Evolutionary conservation across 2,888 invertebrate genomes (phyloP).

Genomic region (Apamea anceps): DNA sequence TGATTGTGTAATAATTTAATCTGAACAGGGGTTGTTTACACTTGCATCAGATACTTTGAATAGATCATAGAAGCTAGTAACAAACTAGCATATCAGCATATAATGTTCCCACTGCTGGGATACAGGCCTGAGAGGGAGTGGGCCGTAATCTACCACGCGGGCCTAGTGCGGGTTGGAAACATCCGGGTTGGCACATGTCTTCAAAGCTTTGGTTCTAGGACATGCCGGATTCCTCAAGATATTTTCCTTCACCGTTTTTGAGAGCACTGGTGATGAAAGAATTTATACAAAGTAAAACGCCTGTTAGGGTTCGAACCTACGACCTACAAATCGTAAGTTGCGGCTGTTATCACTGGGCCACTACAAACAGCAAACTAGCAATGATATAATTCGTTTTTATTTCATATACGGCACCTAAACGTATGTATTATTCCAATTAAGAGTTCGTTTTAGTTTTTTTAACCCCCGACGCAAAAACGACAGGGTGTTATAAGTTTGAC

Average conservation of each 20-base stretch:
- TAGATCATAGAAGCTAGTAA: background rate
- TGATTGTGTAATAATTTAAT: background rate
- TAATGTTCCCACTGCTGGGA: background rate
- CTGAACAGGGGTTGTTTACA: background rate
- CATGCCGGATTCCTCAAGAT: background rate
- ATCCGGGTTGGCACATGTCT: no score
- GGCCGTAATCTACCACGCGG: no score
- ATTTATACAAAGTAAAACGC: no score
- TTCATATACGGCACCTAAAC: background rate
- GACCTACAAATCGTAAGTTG: background rate
- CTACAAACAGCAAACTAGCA: background rate
- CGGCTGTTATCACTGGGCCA: background rate
- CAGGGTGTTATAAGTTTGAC: no score
- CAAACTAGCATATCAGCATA: background rate
- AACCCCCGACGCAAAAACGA: no score
- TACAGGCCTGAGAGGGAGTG: background rate
- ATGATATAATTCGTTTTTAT: background rate
- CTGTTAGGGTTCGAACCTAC: no score
- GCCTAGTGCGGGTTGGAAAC: no score
- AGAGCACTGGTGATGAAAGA: no score
- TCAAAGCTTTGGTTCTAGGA: background rate
- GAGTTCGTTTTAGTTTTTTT: background rate
- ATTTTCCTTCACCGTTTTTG: background rate
- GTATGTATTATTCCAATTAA: background rate
- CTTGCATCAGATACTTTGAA: background rate